Percentiles rank a stretch among this genome's conserved stretches.
phyloP scores from a whole-genome alignment of 2,797 vertebrate species.

The Sebastes hopkinsi region DNA sequence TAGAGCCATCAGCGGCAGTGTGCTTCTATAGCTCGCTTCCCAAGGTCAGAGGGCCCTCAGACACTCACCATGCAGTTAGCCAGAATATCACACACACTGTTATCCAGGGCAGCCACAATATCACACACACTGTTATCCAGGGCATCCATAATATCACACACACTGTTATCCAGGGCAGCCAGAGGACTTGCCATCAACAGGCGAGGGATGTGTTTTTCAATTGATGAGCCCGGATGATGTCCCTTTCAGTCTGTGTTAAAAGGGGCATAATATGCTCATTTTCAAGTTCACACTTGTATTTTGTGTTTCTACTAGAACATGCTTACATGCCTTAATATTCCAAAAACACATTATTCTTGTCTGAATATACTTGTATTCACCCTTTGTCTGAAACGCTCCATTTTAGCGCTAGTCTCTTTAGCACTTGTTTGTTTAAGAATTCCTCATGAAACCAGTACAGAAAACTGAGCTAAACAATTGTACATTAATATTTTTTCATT shows the following conservation, averaged over 20 bases:
- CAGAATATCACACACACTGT: neutral
- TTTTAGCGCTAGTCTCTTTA: neutral
- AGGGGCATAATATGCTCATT: too few relatives aligned
- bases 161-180: slow-evolving; percentile 15
- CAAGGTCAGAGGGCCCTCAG: slow-evolving; percentile 38
- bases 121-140: neutral
- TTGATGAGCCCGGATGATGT: neutral
- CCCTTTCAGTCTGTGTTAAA: neutral
- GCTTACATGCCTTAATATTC: too few relatives aligned
- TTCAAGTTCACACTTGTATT: neutral
- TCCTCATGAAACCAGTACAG: too few relatives aligned
- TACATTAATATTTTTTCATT: neutral
- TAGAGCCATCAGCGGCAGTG: slow-evolving; percentile 22
- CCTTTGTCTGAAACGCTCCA: too few relatives aligned
- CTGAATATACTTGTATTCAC: too few relatives aligned
- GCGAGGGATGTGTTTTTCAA: neutral
- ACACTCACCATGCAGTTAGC: slow-evolving; percentile 19
- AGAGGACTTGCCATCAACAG: neutral
- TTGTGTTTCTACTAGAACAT: too few relatives aligned
- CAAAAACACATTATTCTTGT: too few relatives aligned
- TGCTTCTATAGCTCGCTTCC: slow-evolving; percentile 5
- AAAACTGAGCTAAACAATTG: too few relatives aligned
- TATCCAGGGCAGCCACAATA: neutral
- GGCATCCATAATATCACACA: neutral
- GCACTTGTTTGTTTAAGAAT: too few relatives aligned